phyloP scores from a whole-genome alignment of 2,113 vertebrate genomes.

The Vombatus ursinus region DNA sequence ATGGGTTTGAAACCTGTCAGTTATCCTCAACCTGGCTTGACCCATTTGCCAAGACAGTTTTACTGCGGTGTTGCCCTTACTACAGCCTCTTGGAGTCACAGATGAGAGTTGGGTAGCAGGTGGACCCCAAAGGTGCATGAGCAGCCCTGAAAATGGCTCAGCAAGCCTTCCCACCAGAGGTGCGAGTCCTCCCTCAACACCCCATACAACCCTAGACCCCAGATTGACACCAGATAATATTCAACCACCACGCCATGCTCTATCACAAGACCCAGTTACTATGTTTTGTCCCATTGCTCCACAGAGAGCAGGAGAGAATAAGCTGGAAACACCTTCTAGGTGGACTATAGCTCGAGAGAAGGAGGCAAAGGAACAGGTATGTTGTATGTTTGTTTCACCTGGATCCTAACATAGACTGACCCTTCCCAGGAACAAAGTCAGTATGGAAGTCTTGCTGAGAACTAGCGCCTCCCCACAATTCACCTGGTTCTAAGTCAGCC shows the following conservation, averaged over 20 bases:
- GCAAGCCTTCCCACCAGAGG: too few relatives aligned
- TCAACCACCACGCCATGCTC: neutral
- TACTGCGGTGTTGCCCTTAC: too few relatives aligned
- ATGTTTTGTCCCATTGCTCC: neutral
- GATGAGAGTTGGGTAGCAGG: too few relatives aligned
- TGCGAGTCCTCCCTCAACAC: too few relatives aligned
- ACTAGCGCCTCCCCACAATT: neutral
- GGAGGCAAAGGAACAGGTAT: neutral
- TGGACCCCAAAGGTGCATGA: too few relatives aligned
- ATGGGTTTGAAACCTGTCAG: too few relatives aligned
- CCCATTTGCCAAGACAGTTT: too few relatives aligned
- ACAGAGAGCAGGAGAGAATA: neutral
- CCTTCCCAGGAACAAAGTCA: neutral
- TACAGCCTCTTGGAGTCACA: too few relatives aligned
- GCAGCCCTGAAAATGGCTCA: too few relatives aligned
- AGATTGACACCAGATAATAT: neutral
- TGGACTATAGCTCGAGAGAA: neutral
- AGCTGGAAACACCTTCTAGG: neutral
- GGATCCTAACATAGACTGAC: neutral
- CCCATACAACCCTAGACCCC: neutral
- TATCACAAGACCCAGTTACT: neutral
- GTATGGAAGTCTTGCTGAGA: neutral
- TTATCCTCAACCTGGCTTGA: too few relatives aligned
- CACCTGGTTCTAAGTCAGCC: neutral
- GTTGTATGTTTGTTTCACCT: neutral